A percentile compares a stretch with the other conserved stretches of the same genome.
Evolutionary conservation across 2,888 invertebrate genomes (phyloP).

Genomic region (Lasioglossum malachurum): DNA sequence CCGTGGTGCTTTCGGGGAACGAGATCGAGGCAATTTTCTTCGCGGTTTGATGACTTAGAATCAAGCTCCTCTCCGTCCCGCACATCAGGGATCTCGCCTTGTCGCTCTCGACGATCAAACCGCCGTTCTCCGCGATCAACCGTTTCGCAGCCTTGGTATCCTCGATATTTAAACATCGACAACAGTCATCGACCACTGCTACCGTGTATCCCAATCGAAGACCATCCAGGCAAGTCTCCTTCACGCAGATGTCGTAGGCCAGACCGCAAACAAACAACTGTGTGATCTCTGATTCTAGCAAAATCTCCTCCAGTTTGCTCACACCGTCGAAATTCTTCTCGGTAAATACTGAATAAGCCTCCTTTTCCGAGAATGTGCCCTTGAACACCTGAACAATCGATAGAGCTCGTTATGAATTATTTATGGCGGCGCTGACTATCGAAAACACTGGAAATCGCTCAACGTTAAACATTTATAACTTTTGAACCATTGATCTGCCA

Average conservation of each 20-base stretch:
- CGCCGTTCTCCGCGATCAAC: conserved; percentile 90
- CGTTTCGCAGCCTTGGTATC: conserved; percentile 92
- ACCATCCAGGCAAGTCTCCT: conserved; percentile 94
- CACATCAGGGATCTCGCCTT: conserved; percentile 93
- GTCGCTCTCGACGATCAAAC: conserved; percentile 91
- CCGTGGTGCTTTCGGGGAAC: too few species aligned
- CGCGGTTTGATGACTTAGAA: conserved; percentile 94
- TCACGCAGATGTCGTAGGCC: conserved; percentile 97
- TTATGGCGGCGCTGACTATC: too few species aligned
- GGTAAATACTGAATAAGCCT: conserved; percentile 98
- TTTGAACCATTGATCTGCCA: too few species aligned
- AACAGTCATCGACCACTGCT: conserved; percentile 95
- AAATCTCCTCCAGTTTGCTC: conserved; percentile 91
- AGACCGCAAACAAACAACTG: conserved; percentile 97
- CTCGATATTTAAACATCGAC: conserved; percentile 92
- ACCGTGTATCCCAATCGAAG: conserved; percentile 94
- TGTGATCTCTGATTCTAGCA: conserved; percentile 91
- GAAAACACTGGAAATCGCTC: too few species aligned
- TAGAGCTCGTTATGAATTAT: not conserved
- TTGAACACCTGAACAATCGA: conserved; percentile 87
- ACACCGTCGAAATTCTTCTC: conserved; percentile 94
- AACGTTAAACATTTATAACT: too few species aligned
- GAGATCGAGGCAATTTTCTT: conserved; percentile 20
- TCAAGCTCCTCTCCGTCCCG: conserved; percentile 92
- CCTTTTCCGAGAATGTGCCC: conserved; percentile 96